These are phyloP conservation scores for Pipistrellus nathusii DNA, from an alignment of 2,797 vertebrate species.

Conservation along the genomic window DNA sequence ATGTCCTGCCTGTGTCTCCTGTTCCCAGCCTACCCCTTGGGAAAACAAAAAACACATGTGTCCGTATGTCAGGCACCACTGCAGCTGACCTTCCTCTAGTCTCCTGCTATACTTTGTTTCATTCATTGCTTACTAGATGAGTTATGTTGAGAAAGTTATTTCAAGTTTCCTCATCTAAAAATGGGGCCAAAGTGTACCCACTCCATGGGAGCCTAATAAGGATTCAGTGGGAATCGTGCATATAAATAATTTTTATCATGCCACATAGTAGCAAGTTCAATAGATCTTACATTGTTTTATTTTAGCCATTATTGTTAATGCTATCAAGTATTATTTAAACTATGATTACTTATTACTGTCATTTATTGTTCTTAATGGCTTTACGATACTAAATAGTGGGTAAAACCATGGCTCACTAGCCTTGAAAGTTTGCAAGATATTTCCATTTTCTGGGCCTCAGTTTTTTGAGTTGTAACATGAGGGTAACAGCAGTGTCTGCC, in stretches of 20 bases:
- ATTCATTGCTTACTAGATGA: not conserved
- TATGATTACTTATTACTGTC: not conserved
- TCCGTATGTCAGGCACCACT: not conserved
- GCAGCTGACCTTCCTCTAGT: not conserved
- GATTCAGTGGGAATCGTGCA: not conserved
- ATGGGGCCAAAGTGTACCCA: not conserved
- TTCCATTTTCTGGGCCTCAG: not conserved
- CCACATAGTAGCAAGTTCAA: not conserved
- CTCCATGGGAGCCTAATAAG: not conserved
- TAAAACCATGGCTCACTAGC: not conserved
- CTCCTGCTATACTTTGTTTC: not conserved
- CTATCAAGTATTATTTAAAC: not conserved
- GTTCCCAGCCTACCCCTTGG: not conserved
- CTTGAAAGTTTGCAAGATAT: not conserved
- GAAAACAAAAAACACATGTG: not conserved
- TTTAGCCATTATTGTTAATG: not conserved
- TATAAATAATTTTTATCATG: not conserved
- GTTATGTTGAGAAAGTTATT: not conserved
- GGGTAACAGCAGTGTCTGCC: not conserved
- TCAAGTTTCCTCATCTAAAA: not conserved
- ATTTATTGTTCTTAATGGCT: not conserved
- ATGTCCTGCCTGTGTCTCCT: not conserved
- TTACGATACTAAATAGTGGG: not conserved
- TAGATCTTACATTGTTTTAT: not conserved
- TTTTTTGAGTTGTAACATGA: slow-evolving; percentile 43